Base-by-base conservation (phyloP, 1,140 invertebrate species). In the Scaptomyza graminum region DNA sequence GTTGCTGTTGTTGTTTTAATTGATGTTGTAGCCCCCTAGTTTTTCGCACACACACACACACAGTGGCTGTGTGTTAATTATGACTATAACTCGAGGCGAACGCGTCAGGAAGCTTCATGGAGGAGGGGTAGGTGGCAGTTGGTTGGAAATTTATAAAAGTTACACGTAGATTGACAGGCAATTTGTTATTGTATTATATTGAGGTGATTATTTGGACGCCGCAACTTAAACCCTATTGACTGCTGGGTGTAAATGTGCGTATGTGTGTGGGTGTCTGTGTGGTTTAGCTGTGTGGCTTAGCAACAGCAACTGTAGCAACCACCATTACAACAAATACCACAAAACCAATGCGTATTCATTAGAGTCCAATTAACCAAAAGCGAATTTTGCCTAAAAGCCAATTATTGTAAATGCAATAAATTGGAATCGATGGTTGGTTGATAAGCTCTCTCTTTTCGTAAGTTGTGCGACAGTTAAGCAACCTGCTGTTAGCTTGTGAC, bases 151-250 rank as follows among this genome's bases (percentile, higher is more conserved):
- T 87, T 87, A 87, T 88, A 87, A 88, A 87, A 87, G 81, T 87
- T 88, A 87, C 83, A 88, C 72, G 83, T 88, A 82, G 79, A 87
- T 87, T 87, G 82, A 88, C 83, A 87, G 79, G 79, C 83, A 88
- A 87, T 87, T 87, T 87, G 75, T 88, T 85, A 72, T 73, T 85
- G 73, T 72, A 59, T 83, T 72, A 72, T 76, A 76, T 61, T 68
- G 57, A 64, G 73, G 77, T 57, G 80, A 59, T 79, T 83, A 84
- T 84, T 67, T 43, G 55, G 50, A 34, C 12, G 54, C 54, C 64
- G 34, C 60, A 59, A 68, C 73, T 75, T 54, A 34, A 9, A 64
- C 63, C 71, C 79, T 76, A 84, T 79, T 85, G 73, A 70, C 76
- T 79, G 76, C 64, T 34, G 18, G 13, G 7, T 34, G 15, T 15